phyloP scores from a whole-genome alignment of 1,140 invertebrate genomes.

The Cotesia vestalis region DNA sequence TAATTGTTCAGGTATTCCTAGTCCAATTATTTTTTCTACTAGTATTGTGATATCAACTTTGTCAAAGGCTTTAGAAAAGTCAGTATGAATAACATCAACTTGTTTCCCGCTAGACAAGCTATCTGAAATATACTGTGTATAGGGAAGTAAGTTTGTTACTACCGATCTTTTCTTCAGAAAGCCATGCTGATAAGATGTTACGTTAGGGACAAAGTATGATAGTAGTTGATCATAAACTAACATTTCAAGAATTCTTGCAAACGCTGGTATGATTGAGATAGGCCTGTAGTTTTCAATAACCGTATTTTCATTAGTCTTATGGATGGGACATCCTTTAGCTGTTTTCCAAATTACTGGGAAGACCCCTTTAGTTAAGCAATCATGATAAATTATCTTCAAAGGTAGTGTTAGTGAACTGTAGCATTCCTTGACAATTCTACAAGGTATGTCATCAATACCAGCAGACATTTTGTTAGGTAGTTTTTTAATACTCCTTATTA shows the following conservation, averaged over 20 bases:
- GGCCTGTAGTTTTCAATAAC: neutral
- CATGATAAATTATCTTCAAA: too few relatives aligned
- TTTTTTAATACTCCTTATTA: too few relatives aligned
- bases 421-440: too few relatives aligned
- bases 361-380: neutral
- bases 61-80: slow-evolving; percentile 50
- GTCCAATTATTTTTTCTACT: neutral
- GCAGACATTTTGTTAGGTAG: too few relatives aligned
- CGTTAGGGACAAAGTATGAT: neutral
- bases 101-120: slow-evolving; percentile 33
- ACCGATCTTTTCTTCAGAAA: slow-evolving; percentile 32
- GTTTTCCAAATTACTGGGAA: slow-evolving; percentile 26
- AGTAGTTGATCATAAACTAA: slow-evolving; percentile 14
- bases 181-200: slow-evolving; percentile 30
- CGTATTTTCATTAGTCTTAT: slow-evolving; percentile 8
- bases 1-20: neutral
- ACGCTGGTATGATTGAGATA: too few relatives aligned
- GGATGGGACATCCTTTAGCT: slow-evolving; percentile 21
- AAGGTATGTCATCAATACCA: too few relatives aligned
- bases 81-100: slow-evolving; percentile 44
- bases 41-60: slow-evolving; percentile 41
- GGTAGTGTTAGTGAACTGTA: too few relatives aligned
- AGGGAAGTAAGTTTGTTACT: slow-evolving; percentile 28
- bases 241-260: slow-evolving; percentile 19
- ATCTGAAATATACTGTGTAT: slow-evolving; percentile 3